Evolutionary conservation across 2,888 invertebrate genomes (phyloP).

Genomic region (Oeneis ivallda): DNA sequence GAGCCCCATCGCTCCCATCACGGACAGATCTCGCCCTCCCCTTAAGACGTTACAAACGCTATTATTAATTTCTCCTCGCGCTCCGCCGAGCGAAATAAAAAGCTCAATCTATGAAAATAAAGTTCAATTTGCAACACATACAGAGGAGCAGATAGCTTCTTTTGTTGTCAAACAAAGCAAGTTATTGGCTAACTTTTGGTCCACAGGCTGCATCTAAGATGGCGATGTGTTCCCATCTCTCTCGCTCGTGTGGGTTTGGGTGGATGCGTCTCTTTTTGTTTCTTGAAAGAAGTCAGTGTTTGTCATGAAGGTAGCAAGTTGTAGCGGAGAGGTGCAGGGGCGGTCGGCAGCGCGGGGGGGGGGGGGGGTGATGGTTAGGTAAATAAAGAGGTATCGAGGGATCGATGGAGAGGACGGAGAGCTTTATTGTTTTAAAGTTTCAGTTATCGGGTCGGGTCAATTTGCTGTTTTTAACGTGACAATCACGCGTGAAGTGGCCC

Average conservation of each 20-base stretch:
- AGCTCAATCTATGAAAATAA: constrained; percentile 49
- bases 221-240: constrained; percentile 64
- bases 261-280: constrained; percentile 59
- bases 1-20: constrained; percentile 46
- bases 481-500: neutral
- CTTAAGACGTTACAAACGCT: constrained; percentile 66
- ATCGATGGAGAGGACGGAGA: constrained; percentile 52
- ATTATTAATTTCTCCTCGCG: constrained; percentile 62
- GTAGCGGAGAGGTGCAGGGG: constrained; percentile 56
- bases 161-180: constrained; percentile 47
- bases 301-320: no score
- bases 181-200: constrained; percentile 80
- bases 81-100: constrained; percentile 47
- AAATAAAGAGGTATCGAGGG: constrained; percentile 64
- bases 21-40: constrained; percentile 62
- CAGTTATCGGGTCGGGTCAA: neutral
- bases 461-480: neutral
- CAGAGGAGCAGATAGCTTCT: constrained; percentile 34
- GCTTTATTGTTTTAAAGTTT: constrained; percentile 17
- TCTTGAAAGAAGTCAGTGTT: constrained; percentile 76
- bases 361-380: constrained; percentile 54
- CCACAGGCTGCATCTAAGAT: constrained; percentile 79
- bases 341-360: constrained; percentile 37
- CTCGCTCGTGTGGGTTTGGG: constrained; percentile 44
- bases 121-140: constrained; percentile 51